A percentile compares a stretch with the other conserved stretches of the same genome.
Evolutionary conservation across 2,797 vertebrate species (phyloP).

Genomic region (Chelonia mydas): DNA sequence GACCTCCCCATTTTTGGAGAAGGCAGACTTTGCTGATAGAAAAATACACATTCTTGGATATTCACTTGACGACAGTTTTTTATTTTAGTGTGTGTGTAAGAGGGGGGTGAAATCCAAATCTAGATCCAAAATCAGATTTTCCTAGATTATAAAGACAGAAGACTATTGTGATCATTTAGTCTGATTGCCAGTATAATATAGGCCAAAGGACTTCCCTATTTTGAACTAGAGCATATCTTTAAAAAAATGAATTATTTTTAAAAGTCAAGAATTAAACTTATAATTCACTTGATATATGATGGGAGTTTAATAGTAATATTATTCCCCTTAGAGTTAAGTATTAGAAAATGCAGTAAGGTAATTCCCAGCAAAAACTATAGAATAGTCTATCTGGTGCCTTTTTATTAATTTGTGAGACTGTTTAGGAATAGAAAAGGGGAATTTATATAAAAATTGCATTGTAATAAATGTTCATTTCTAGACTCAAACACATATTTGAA

Average conservation of each 20-base stretch:
- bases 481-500: constrained; percentile 45
- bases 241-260: neutral
- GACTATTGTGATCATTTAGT: neutral
- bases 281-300: constrained; percentile 49
- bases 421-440: constrained; percentile 68
- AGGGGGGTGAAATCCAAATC: neutral
- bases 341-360: constrained; percentile 53
- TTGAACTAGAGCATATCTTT: neutral
- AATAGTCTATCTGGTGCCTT: constrained; percentile 22
- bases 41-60: fast-evolving
- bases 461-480: constrained; percentile 41
- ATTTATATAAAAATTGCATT: constrained; percentile 51
- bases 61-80: neutral
- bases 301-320: constrained; percentile 62
- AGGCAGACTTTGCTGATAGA: fast-evolving
- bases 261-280: constrained; percentile 52
- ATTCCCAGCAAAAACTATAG: constrained; percentile 68
- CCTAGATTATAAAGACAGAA: neutral
- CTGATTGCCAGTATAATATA: neutral
- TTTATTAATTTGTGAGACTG: constrained; percentile 79
- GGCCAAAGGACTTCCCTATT: neutral
- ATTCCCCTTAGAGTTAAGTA: constrained; percentile 79
- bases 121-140: neutral
- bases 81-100: neutral
- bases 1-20: neutral